These are phyloP conservation scores for Eristalinus sepulchralis DNA, from an alignment of 2,888 invertebrate genomes.

Conservation along the genomic window DNA sequence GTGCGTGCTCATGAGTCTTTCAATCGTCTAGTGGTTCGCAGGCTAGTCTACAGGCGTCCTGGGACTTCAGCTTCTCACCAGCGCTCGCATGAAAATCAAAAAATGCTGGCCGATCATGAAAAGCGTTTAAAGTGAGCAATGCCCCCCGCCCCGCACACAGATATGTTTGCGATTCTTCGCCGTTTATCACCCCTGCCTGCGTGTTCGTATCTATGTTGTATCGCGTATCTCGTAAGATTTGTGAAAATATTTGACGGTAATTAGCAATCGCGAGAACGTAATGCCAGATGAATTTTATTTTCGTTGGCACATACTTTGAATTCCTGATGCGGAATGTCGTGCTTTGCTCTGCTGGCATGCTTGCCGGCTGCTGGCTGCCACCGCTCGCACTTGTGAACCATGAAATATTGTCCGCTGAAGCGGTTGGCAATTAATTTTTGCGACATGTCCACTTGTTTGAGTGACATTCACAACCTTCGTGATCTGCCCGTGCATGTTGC, in stretches of 20 bases:
- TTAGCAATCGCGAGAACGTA: constrained; percentile 60
- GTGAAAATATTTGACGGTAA: constrained; percentile 65
- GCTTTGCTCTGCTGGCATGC: background rate
- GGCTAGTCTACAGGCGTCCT: constrained; percentile 17
- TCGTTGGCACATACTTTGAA: constrained; percentile 59
- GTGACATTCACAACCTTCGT: background rate
- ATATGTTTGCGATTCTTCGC: background rate
- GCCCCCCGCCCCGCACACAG: background rate
- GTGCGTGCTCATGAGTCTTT: constrained; percentile 52
- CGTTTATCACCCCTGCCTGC: background rate
- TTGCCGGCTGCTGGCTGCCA: background rate
- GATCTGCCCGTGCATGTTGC: background rate
- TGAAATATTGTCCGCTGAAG: background rate
- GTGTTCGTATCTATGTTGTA: background rate
- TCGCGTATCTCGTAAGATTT: constrained; percentile 43
- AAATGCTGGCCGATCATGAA: constrained; percentile 60
- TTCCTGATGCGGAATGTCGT: constrained; percentile 44
- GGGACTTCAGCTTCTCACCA: constrained; percentile 50
- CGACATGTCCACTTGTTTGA: background rate
- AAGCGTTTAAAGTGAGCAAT: constrained; percentile 45
- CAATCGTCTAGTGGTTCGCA: background rate
- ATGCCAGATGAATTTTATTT: constrained; percentile 60
- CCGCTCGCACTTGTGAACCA: background rate
- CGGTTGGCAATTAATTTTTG: background rate
- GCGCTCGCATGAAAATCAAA: constrained; percentile 55